Conservation (phyloP, 2,888 invertebrate species). For the Eumacrocentrus americanus region DNA sequence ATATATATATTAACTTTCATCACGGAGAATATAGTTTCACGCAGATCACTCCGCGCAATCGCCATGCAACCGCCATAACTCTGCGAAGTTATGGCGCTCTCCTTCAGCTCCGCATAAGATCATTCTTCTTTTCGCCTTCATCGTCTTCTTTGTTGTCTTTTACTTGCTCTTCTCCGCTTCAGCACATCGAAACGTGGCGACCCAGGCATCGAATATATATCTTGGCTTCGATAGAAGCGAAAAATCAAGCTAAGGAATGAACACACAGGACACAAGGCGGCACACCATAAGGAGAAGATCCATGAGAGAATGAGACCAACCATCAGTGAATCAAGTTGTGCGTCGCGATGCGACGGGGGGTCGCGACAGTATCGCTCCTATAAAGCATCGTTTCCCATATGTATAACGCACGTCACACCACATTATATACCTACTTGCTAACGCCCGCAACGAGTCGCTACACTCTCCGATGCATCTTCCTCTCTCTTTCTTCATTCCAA, state of each 20-base stretch:
- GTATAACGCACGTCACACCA: slow-evolving; percentile 26
- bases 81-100: not conserved
- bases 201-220: too few relatives aligned
- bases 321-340: slow-evolving; percentile 50
- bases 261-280: not conserved
- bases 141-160: not conserved
- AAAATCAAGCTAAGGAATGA: not conserved
- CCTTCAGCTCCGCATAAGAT: not conserved
- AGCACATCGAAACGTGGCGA: not conserved
- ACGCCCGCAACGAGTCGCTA: not conserved
- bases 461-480: not conserved
- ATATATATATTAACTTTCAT: slow-evolving; percentile 18
- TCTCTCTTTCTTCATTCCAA: slow-evolving; percentile 15
- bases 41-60: slow-evolving; percentile 12
- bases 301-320: slow-evolving; percentile 7
- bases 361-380: slow-evolving; percentile 50
- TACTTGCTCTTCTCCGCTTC: not conserved
- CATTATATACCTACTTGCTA: not conserved
- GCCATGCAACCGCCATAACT: slow-evolving; percentile 14
- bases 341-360: slow-evolving; percentile 46
- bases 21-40: slow-evolving; percentile 12
- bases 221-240: not conserved
- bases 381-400: slow-evolving; percentile 46
- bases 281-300: slow-evolving; percentile 20
- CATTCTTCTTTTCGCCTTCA: not conserved